These are phyloP conservation scores for Montifringilla adamsi DNA, from an alignment of 2,113 vertebrate genomes.

Conservation along the genomic window DNA sequence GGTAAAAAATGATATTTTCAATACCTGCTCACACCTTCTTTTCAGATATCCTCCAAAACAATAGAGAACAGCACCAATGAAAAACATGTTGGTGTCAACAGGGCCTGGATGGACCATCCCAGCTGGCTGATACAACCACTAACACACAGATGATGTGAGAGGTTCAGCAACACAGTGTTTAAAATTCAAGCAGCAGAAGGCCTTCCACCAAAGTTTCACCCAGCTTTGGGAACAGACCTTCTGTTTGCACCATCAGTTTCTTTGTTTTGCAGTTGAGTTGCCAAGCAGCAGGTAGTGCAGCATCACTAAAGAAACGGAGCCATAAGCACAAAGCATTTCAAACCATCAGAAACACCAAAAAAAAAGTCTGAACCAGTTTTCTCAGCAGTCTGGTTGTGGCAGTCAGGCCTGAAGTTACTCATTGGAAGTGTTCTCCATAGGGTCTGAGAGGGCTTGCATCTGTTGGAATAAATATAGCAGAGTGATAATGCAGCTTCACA, in stretches of 20 bases:
- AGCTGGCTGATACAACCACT: background rate
- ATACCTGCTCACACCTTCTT: background rate
- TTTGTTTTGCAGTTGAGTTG: background rate
- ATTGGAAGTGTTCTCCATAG: background rate
- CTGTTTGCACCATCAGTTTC: background rate
- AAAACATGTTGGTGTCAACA: rapidly evolving
- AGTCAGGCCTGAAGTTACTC: background rate
- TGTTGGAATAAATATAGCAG: background rate
- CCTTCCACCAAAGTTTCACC: background rate
- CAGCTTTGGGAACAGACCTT: background rate
- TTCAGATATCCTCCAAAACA: background rate
- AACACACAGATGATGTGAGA: rapidly evolving
- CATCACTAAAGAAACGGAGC: background rate
- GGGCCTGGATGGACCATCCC: too few species aligned
- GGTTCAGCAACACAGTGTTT: background rate
- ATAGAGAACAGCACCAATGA: rapidly evolving
- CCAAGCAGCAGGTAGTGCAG: background rate
- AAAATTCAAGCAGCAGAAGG: background rate
- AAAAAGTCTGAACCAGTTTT: rapidly evolving
- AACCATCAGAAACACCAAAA: background rate
- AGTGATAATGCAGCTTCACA: background rate
- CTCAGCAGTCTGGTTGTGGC: background rate
- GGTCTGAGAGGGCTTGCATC: rapidly evolving
- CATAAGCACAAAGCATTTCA: background rate
- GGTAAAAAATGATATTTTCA: background rate